Evolutionary conservation across 2,113 vertebrate genomes (phyloP).

Genomic region (Peromyscus leucopus): DNA sequence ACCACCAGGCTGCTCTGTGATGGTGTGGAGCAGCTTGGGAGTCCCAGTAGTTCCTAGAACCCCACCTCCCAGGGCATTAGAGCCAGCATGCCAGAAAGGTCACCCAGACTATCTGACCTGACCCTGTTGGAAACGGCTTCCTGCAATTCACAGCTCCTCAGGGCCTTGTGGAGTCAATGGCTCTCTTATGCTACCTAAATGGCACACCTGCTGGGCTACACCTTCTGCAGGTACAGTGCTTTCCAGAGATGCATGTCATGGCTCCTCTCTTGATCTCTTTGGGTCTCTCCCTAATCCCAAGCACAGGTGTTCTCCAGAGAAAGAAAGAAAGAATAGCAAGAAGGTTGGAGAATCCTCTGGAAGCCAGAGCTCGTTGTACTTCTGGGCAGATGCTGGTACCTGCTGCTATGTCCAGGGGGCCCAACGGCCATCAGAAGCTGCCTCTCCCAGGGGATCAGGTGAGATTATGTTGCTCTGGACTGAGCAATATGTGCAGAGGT

Average conservation of each 20-base stretch:
- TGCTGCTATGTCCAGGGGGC: fast-evolving
- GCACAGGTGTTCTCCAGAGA: neutral
- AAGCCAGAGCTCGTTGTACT: neutral
- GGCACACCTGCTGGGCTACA: neutral
- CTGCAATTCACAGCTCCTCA: neutral
- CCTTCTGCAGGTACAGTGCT: neutral
- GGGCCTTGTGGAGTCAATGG: neutral
- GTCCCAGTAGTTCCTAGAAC: neutral
- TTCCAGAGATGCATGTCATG: neutral
- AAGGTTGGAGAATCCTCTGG: neutral
- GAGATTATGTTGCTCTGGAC: neutral
- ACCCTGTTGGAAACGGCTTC: neutral
- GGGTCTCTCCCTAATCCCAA: neutral
- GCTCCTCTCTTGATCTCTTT: neutral
- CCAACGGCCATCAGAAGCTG: fast-evolving
- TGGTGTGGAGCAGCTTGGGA: neutral
- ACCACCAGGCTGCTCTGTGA: neutral
- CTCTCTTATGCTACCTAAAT: neutral
- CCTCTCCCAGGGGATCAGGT: neutral
- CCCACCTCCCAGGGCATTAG: fast-evolving
- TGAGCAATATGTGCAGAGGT: neutral
- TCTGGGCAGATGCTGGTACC: neutral
- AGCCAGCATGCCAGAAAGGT: neutral
- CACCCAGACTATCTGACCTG: neutral
- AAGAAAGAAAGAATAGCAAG: neutral